Conservation (phyloP, 2,797 vertebrate genomes). For the Apodemus agrarius region DNA sequence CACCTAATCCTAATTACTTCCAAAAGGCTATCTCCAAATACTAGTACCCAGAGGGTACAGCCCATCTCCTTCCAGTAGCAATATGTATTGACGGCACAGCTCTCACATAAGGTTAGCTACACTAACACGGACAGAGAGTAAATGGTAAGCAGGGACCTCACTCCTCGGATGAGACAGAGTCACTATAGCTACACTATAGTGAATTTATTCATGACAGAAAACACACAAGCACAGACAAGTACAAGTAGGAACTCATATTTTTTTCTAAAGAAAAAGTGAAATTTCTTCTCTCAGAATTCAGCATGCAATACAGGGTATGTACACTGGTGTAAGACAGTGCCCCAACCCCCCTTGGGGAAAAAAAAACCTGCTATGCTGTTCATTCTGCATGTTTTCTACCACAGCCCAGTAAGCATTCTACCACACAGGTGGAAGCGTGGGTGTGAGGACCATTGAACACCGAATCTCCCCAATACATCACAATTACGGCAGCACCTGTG, state of each 20-base stretch:
- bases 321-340: background rate
- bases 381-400: conserved; percentile 58
- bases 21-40: conserved; percentile 1
- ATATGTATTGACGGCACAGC: background rate
- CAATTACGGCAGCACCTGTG: conserved; percentile 85
- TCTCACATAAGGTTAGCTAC: background rate
- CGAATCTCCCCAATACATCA: conserved; percentile 82
- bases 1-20: background rate
- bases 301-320: background rate
- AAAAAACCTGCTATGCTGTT: conserved; percentile 14
- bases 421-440: conserved; percentile 74
- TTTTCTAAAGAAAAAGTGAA: conserved; percentile 1
- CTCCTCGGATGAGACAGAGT: background rate
- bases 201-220: background rate
- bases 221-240: background rate
- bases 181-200: background rate
- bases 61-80: background rate
- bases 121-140: background rate
- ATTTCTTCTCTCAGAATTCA: background rate
- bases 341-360: background rate
- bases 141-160: background rate
- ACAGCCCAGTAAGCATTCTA: conserved; percentile 58
- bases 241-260: background rate
- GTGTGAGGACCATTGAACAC: conserved; percentile 80
- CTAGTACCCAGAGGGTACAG: background rate